These are phyloP conservation scores for Lycopodina hypogea DNA, from an alignment of 37 sponge, comb jelly and placozoan species.

Conservation along the genomic window DNA sequence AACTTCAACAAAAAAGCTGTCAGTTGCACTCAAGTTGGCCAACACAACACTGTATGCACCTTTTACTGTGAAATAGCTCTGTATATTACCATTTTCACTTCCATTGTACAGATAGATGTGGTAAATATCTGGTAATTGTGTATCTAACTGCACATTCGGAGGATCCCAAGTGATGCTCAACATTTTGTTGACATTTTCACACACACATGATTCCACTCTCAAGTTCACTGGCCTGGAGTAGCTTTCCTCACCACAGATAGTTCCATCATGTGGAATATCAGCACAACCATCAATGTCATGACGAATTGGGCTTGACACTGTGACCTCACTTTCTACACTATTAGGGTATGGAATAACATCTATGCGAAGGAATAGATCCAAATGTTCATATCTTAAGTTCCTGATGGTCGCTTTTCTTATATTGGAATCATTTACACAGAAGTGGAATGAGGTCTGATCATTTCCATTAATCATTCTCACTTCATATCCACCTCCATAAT, in stretches of 20 bases:
- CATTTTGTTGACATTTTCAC: neutral
- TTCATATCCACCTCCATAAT: neutral
- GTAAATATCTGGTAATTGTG: neutral
- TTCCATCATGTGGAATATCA: neutral
- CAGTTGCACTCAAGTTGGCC: conserved; percentile 1
- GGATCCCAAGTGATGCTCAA: neutral
- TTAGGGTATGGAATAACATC: neutral
- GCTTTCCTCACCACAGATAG: neutral
- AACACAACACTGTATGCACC: neutral
- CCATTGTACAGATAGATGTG: neutral
- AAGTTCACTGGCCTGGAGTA: neutral
- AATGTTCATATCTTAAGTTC: neutral
- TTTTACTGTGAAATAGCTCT: neutral
- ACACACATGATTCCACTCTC: neutral
- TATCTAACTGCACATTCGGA: neutral
- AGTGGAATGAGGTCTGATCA: neutral
- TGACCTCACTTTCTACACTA: neutral
- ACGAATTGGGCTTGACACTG: neutral
- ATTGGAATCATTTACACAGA: neutral
- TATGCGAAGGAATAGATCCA: neutral
- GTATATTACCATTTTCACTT: neutral
- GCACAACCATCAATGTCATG: neutral
- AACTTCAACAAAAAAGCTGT: neutral
- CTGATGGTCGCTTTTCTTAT: neutral
- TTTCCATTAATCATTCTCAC: neutral